Evolutionary conservation across 2,888 invertebrate species (phyloP).

Genomic region (Xestoiulus laeticollis): DNA sequence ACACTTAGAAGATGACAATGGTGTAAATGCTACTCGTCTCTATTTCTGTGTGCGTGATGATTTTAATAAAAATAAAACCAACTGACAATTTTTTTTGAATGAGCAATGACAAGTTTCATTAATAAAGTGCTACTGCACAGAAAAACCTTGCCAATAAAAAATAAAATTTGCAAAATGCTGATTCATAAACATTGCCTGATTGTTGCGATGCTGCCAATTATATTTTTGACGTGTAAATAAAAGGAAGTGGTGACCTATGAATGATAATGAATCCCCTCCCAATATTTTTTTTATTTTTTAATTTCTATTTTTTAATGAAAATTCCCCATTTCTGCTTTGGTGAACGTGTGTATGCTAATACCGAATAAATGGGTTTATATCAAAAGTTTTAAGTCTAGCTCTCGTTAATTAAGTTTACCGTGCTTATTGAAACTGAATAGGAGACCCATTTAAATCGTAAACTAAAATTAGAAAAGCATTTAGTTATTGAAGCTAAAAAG

Average conservation of each 20-base stretch:
- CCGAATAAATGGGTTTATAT: slow-evolving; percentile 17
- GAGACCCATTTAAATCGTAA: background rate
- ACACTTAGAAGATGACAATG: slow-evolving; percentile 39
- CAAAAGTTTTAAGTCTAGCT: background rate
- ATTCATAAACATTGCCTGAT: slow-evolving; percentile 36
- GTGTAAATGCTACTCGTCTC: slow-evolving; percentile 35
- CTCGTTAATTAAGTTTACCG: background rate
- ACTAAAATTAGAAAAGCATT: too few species aligned
- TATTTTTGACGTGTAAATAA: slow-evolving; percentile 40
- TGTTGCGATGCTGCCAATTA: slow-evolving; percentile 44
- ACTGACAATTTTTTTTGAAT: slow-evolving; percentile 14
- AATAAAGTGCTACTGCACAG: slow-evolving; percentile 46
- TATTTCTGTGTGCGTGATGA: slow-evolving; percentile 38
- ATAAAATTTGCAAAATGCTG: slow-evolving; percentile 25
- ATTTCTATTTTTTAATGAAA: background rate
- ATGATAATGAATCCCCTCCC: background rate
- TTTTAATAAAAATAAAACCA: slow-evolving; percentile 27
- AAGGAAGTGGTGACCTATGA: slow-evolving; percentile 37
- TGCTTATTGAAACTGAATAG: background rate
- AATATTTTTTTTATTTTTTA: background rate
- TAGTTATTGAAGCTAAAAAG: background rate
- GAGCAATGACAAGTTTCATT: slow-evolving; percentile 41
- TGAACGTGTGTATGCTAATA: slow-evolving; percentile 33
- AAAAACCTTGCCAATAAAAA: slow-evolving; percentile 6
- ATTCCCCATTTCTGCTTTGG: background rate